phyloP scores from a whole-genome alignment of 2,797 vertebrate species.

The Lepidocolaptes lacrymiger region DNA sequence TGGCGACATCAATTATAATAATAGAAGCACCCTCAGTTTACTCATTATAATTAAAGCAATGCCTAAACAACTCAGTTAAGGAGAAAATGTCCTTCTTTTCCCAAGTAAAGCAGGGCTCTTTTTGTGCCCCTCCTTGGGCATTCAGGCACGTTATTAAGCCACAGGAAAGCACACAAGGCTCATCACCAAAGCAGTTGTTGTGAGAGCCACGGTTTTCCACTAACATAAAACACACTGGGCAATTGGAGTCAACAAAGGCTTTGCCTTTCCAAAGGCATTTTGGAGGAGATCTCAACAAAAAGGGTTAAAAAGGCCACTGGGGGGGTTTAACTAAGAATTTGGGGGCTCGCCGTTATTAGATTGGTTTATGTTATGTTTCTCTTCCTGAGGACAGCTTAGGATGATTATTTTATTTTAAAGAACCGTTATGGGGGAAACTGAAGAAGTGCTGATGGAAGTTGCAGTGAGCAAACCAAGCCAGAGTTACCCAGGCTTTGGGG shows the following conservation, averaged over 20 bases:
- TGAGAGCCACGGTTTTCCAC: background rate
- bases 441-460: background rate
- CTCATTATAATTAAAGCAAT: constrained; percentile 34
- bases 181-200: background rate
- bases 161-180: background rate
- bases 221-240: background rate
- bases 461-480: background rate
- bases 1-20: constrained; percentile 36
- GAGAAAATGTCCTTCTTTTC: background rate
- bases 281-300: background rate
- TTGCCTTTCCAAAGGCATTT: background rate
- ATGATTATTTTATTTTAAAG: fast-evolving
- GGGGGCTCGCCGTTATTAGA: background rate
- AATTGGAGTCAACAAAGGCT: background rate
- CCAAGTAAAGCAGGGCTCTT: background rate
- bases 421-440: background rate
- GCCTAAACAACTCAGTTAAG: background rate
- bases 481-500: background rate
- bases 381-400: background rate
- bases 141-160: background rate
- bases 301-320: fast-evolving
- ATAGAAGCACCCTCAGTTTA: constrained; percentile 29
- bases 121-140: background rate
- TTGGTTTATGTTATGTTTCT: fast-evolving
- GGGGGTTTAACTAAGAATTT: background rate